A percentile compares a stretch with the other conserved stretches of the same genome.
These are phyloP conservation scores for Dendroctonus ponderosae DNA, from an alignment of 1,140 invertebrate genomes.

Conservation along the genomic window DNA sequence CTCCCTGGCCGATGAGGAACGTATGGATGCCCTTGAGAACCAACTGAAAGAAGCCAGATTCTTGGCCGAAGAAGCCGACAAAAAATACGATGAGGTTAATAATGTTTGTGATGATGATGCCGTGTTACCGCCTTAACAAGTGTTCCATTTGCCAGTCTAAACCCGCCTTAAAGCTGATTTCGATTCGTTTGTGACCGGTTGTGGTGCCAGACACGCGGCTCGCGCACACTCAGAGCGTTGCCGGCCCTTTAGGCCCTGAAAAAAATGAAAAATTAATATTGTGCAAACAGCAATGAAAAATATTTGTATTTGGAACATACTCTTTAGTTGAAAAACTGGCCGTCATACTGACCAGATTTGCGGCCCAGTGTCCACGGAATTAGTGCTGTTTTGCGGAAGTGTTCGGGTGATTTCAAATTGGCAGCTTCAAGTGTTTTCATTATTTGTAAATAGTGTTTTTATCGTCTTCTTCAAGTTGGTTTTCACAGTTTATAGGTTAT, in stretches of 20 bases:
- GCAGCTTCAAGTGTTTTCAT: too few relatives aligned
- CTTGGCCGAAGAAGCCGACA: slow-evolving; percentile 99
- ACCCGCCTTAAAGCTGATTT: neutral
- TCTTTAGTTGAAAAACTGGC: neutral
- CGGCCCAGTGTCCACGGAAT: neutral
- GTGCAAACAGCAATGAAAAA: slow-evolving; percentile 14
- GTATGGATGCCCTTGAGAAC: slow-evolving; percentile 98
- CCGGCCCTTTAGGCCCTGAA: too few relatives aligned
- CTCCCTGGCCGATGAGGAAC: slow-evolving; percentile 98
- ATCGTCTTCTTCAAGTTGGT: too few relatives aligned
- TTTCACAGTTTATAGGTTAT: neutral
- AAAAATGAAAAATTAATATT: neutral
- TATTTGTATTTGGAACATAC: slow-evolving; percentile 23
- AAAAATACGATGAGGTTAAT: slow-evolving; percentile 99
- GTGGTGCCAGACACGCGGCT: too few relatives aligned
- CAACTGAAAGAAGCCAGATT: slow-evolving; percentile 99
- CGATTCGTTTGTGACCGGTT: too few relatives aligned
- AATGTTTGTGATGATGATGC: slow-evolving; percentile 31
- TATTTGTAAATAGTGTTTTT: too few relatives aligned
- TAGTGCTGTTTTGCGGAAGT: neutral
- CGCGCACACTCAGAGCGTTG: too few relatives aligned
- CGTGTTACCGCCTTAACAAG: slow-evolving; percentile 22
- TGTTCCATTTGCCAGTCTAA: slow-evolving; percentile 3
- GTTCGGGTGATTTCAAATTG: neutral
- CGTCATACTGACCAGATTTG: neutral